Conservation (phyloP, 2,888 invertebrate species). For the Callinectes sapidus region DNA sequence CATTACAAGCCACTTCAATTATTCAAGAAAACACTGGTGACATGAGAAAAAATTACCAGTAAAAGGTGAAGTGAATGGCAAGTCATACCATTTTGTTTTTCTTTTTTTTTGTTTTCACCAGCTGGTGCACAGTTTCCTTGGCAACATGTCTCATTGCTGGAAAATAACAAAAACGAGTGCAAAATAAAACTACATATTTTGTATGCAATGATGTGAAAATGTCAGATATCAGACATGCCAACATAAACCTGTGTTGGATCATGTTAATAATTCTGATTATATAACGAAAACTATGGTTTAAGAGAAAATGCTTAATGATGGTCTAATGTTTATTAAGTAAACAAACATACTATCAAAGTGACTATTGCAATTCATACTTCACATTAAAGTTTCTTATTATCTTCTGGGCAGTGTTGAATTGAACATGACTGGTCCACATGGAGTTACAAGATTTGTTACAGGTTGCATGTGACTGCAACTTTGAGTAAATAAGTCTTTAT, state of each 20-base stretch:
- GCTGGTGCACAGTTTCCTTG: background rate
- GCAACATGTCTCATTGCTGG: background rate
- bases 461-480: conserved; percentile 1
- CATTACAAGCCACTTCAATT: no score
- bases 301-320: background rate
- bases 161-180: background rate
- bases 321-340: conserved; percentile 21
- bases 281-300: conserved; percentile 15
- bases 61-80: background rate
- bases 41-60: no score
- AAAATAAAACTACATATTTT: background rate
- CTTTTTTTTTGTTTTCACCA: no score
- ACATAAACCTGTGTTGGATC: background rate
- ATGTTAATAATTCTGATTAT: background rate
- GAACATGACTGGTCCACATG: conserved; percentile 33
- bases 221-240: background rate
- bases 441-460: background rate
- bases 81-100: background rate
- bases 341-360: conserved; percentile 29
- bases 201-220: background rate
- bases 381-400: conserved; percentile 12
- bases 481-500: background rate
- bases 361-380: conserved; percentile 24
- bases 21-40: no score
- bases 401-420: conserved; percentile 12